Evolutionary conservation across 1,140 invertebrate genomes (phyloP).

Genomic region (Drosophila sp.): DNA sequence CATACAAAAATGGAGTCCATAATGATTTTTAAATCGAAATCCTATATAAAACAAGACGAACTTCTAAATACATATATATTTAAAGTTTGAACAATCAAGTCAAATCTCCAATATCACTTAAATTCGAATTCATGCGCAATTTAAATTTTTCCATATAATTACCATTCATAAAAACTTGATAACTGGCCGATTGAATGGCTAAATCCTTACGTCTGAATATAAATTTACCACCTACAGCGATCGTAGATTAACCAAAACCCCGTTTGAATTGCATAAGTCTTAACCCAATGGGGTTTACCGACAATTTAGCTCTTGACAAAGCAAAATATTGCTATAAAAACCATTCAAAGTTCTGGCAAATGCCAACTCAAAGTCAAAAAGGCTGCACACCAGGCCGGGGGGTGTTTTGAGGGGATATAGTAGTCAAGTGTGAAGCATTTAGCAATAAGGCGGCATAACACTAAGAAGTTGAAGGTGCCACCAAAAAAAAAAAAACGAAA

Average conservation of each 20-base stretch:
- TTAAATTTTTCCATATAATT: no score
- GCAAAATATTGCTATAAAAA: constrained; percentile 23
- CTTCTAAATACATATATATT: no score
- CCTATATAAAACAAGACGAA: no score
- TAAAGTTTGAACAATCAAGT: no score
- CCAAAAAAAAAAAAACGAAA: not conserved
- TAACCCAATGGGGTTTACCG: constrained; percentile 18
- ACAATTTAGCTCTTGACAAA: constrained; percentile 1
- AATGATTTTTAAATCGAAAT: no score
- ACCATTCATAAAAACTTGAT: no score
- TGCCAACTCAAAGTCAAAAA: constrained; percentile 42
- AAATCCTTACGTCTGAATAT: not conserved
- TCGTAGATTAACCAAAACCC: not conserved
- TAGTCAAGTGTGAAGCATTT: constrained; percentile 17
- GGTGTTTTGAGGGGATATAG: constrained; percentile 18
- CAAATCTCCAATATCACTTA: no score
- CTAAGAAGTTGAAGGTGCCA: constrained; percentile 39
- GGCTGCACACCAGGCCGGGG: constrained; percentile 12
- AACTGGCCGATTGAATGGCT: not conserved
- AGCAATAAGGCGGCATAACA: constrained; percentile 15
- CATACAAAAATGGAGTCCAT: no score
- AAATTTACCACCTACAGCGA: constrained; percentile 4
- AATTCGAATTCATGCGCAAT: no score
- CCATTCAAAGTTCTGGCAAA: constrained; percentile 35
- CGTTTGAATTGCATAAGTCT: constrained; percentile 4